Evolutionary conservation across 2,797 vertebrate genomes (phyloP), one percentile per base, ranked within the genome.

Genomic region (Premnoplex brunnescens): DNA sequence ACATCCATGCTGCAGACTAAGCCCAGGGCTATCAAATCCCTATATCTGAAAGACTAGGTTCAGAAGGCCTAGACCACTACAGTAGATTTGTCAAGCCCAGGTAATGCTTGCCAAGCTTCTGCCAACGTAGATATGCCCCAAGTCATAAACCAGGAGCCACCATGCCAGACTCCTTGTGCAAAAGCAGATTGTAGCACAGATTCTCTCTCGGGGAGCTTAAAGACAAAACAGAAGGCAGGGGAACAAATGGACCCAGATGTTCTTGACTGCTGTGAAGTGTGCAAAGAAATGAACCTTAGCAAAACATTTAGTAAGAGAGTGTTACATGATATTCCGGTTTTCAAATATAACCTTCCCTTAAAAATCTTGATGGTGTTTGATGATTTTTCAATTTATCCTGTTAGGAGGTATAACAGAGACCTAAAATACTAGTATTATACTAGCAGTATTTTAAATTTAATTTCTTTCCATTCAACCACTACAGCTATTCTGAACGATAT

Each of bases 201-300:
- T 9, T 14, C 22, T n/a, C 4, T 15, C 48, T 85, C 2, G 0
- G 43, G 28, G 4, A 69, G 2, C 16, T 46, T 34, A 23, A 3
- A 48, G 15, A 15, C 34, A 41, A 46, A 49, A 22, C 20, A 80
- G 22, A 58, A 78, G 30, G 14, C 37, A 64, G 12, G 23, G 22
- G 22, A 81, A n/a, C 27, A 67, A 88, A 46, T 12, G 19, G 14
- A 87, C 27, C 36, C 62, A 81, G 54, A 24, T 27, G 41, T 66
- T 76, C 62, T 60, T n/a, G 27, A 1, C 30, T 60, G 16, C 27
- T 46, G 26, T 39, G 54, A 81, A 63, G 34, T 12, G 62, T 7
- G 2, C 14, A 62, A 44, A 68, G 46, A 84, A 80, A 67, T 32
- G 2, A 59, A 76, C 64, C 32, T 48, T 19, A 55, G 23, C 11